Evolutionary conservation across 1,140 invertebrate genomes (phyloP).

Genomic region (Delia radicum): DNA sequence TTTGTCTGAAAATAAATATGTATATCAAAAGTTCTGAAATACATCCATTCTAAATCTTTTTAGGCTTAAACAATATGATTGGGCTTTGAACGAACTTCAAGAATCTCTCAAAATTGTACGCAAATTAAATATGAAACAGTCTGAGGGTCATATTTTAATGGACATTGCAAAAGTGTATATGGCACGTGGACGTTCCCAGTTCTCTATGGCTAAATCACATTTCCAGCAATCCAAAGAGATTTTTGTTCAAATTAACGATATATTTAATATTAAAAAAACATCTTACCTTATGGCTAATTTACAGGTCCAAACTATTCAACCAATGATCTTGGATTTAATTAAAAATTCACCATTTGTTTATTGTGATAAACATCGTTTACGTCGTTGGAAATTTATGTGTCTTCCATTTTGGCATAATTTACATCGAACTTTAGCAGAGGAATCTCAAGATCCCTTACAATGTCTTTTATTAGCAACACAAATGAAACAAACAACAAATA

Average conservation of each 20-base stretch:
- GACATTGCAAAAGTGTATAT: background rate
- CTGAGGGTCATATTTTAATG: background rate
- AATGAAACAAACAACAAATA: background rate
- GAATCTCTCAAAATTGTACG: background rate
- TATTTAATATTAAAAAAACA: slow-evolving; percentile 32
- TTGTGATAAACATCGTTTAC: background rate
- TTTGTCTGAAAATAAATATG: no score
- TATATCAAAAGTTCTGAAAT: no score
- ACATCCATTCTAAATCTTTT: background rate
- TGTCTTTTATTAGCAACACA: background rate
- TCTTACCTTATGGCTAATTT: slow-evolving; percentile 44
- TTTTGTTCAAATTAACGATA: background rate
- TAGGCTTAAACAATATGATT: background rate
- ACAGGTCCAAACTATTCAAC: slow-evolving; percentile 45
- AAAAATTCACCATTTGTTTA: slow-evolving; percentile 24
- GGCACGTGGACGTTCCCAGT: background rate
- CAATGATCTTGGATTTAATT: slow-evolving; percentile 46
- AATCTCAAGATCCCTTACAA: background rate
- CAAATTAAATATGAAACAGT: background rate
- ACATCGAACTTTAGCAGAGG: background rate
- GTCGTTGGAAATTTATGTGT: background rate
- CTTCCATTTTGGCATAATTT: background rate
- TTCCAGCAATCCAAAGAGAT: background rate
- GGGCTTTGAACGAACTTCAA: background rate
- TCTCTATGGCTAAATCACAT: background rate